Evolutionary conservation across 92 coral and sea anemone genomes (phyloP).

Genomic region (Scolanthus callimorphus): DNA sequence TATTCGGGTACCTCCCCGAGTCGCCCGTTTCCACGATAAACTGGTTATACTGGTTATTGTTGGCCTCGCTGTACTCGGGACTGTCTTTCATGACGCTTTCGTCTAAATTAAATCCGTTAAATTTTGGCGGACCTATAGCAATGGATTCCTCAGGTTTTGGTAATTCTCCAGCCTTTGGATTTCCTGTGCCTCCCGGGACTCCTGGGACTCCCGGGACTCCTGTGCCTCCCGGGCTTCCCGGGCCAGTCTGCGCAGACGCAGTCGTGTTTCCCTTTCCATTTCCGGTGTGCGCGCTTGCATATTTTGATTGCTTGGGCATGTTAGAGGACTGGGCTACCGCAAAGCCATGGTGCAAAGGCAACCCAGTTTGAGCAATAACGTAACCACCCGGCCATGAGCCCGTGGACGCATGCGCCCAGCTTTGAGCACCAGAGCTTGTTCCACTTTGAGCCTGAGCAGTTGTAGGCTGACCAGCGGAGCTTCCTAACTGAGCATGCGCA

Average conservation of each 20-base stretch:
- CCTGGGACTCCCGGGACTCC: not conserved
- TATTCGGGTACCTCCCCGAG: not conserved
- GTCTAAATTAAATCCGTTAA: constrained; percentile 4
- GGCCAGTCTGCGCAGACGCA: not conserved
- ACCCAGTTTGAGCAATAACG: not conserved
- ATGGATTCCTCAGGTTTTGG: not conserved
- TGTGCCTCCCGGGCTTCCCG: not conserved
- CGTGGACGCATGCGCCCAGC: constrained; percentile 24
- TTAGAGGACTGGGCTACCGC: constrained; percentile 1
- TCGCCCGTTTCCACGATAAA: constrained; percentile 5
- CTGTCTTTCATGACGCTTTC: constrained; percentile 26
- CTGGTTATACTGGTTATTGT: not conserved
- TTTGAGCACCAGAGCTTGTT: constrained; percentile 15
- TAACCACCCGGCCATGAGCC: not conserved
- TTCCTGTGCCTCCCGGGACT: not conserved
- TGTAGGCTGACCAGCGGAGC: constrained; percentile 12
- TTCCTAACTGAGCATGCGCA: constrained; percentile 20
- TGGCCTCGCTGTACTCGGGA: constrained; percentile 16
- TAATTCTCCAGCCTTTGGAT: too few relatives aligned
- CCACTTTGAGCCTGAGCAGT: constrained; percentile 21
- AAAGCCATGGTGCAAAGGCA: not conserved
- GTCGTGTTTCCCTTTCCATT: constrained; percentile 4
- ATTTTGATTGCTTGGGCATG: not conserved
- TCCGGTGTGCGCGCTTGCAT: not conserved
- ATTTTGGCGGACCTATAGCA: not conserved